Conservation (phyloP, 2,888 invertebrate species). For the Archips crataeganus region DNA sequence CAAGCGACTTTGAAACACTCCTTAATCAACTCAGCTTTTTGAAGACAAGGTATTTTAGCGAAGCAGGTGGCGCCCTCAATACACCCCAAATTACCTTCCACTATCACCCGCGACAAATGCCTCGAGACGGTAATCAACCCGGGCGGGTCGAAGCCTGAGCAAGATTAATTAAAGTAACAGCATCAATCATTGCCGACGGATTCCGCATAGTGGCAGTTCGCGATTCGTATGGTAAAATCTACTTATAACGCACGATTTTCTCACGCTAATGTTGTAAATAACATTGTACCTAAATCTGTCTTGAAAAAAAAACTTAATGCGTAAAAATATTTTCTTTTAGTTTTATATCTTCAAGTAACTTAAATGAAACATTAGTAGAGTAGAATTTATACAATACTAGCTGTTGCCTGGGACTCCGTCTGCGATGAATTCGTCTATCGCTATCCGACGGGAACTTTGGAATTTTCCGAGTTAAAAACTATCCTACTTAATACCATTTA, state of each 20-base stretch:
- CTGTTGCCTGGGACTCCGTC: too few species aligned
- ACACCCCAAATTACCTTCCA: slow-evolving; percentile 36
- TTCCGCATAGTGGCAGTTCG: slow-evolving; percentile 61
- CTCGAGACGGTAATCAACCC: slow-evolving; percentile 64
- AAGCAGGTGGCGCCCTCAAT: background rate
- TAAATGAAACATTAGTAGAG: too few species aligned
- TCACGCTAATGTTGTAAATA: background rate
- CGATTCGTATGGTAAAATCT: slow-evolving; percentile 46
- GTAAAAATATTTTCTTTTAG: too few species aligned
- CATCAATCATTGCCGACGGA: slow-evolving; percentile 78
- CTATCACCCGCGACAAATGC: slow-evolving; percentile 44
- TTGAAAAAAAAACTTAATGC: too few species aligned
- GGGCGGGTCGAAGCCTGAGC: slow-evolving; percentile 64
- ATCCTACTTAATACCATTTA: too few species aligned
- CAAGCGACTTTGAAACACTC: background rate
- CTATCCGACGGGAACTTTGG: too few species aligned
- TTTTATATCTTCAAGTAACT: too few species aligned
- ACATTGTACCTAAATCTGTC: too few species aligned
- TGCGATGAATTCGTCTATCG: too few species aligned
- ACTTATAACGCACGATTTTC: background rate
- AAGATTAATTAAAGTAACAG: slow-evolving; percentile 79
- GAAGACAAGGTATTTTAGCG: background rate
- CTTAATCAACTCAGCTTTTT: background rate
- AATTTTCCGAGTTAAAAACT: too few species aligned
- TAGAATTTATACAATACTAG: too few species aligned